phyloP scores from a whole-genome alignment of 2,888 invertebrate species.

The Strigamia crassipes region DNA sequence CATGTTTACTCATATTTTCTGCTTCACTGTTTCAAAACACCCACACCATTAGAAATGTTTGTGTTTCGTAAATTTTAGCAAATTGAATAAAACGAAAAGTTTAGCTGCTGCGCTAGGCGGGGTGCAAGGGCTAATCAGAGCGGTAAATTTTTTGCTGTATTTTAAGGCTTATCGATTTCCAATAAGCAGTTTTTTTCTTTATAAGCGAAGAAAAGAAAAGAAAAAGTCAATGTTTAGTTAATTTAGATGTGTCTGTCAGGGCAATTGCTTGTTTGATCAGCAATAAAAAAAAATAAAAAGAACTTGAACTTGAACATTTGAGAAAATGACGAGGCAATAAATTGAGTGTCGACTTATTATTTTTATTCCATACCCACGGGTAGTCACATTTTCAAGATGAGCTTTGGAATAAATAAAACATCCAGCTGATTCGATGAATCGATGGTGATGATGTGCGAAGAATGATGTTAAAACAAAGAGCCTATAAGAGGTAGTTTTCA shows the following conservation, averaged over 20 bases:
- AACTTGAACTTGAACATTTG: background rate
- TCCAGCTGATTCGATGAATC: too few relatives aligned
- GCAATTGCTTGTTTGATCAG: slow-evolving; percentile 13
- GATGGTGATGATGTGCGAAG: too few relatives aligned
- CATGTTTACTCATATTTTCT: slow-evolving; percentile 24
- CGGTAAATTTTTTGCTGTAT: background rate
- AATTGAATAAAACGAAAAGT: background rate
- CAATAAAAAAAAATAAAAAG: background rate
- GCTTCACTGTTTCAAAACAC: background rate
- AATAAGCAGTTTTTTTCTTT: background rate
- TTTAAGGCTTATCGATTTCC: slow-evolving; percentile 15
- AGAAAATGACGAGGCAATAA: background rate
- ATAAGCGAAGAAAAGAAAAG: background rate
- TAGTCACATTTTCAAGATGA: too few relatives aligned
- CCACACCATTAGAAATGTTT: background rate
- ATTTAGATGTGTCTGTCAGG: slow-evolving; percentile 8
- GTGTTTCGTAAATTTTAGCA: background rate
- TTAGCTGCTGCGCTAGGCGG: background rate
- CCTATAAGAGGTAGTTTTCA: too few relatives aligned
- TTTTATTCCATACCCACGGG: too few relatives aligned
- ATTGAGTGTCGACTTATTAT: background rate
- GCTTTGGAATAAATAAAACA: too few relatives aligned
- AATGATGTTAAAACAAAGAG: too few relatives aligned
- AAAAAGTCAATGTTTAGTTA: background rate
- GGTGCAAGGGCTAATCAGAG: background rate